Conservation (phyloP, 2,113 vertebrate species). For the Addax nasomaculatus region DNA sequence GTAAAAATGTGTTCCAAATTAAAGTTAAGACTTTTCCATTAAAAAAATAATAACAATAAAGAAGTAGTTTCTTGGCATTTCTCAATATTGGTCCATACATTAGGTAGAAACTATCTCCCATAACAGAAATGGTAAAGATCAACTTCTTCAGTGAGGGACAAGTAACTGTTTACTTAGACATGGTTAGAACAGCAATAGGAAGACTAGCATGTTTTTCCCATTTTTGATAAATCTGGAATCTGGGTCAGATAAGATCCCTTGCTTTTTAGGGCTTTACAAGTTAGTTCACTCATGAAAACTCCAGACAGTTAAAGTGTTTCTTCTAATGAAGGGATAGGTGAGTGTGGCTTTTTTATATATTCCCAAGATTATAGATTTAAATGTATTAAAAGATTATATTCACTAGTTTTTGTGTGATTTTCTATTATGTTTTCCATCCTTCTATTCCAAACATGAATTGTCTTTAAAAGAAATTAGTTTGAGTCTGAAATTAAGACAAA, state of each 20-base stretch:
- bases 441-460: background rate
- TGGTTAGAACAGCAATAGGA: background rate
- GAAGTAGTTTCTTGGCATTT: background rate
- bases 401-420: background rate
- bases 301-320: background rate
- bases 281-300: background rate
- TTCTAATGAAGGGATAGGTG: background rate
- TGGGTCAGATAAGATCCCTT: background rate
- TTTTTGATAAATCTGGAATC: background rate
- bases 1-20: background rate
- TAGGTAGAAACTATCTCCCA: background rate
- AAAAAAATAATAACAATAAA: background rate
- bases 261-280: background rate
- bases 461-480: background rate
- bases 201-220: background rate
- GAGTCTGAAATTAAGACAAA: constrained; percentile 2
- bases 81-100: background rate
- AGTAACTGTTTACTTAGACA: background rate
- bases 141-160: background rate
- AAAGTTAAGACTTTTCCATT: background rate
- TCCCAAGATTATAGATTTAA: background rate
- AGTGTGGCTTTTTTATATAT: background rate
- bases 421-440: background rate
- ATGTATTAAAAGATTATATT: background rate
- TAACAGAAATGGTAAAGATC: background rate